These are phyloP conservation scores for Pseudorectes ferrugineus DNA, from an alignment of 2,113 vertebrate genomes.

Conservation along the genomic window DNA sequence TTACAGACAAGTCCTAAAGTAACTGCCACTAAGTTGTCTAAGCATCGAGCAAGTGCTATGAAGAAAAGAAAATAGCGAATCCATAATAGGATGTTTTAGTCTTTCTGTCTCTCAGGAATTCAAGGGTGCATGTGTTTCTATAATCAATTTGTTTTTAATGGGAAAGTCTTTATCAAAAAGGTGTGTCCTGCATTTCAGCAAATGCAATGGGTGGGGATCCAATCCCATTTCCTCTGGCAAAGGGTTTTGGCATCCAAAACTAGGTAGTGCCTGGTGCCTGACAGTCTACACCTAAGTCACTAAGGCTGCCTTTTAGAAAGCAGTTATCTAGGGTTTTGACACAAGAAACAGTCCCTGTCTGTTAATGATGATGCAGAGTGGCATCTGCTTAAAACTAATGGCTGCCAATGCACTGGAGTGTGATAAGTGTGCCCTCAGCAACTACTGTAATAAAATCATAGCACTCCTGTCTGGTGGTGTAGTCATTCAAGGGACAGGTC, in stretches of 20 bases:
- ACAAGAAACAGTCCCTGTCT: neutral
- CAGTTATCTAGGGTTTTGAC: neutral
- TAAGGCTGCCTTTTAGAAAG: neutral
- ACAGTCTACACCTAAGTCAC: neutral
- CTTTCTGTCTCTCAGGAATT: neutral
- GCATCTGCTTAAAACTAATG: neutral
- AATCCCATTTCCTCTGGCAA: slow-evolving; percentile 2
- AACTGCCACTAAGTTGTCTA: neutral
- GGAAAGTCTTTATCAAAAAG: slow-evolving; percentile 32
- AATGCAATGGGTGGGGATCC: neutral
- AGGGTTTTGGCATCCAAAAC: slow-evolving; percentile 7
- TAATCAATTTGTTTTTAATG: neutral
- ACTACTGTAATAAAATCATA: neutral
- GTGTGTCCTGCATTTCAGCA: neutral
- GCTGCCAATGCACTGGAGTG: fast-evolving
- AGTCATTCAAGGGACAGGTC: neutral
- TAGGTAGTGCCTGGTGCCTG: slow-evolving; percentile 5
- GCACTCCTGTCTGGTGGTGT: neutral
- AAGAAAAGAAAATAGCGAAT: neutral
- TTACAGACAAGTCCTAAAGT: neutral
- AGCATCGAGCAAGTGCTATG: neutral
- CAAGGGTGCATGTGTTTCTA: neutral
- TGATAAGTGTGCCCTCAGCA: fast-evolving
- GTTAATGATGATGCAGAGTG: neutral
- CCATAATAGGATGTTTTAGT: neutral